phyloP scores from a whole-genome alignment of 2,797 vertebrate genomes.

The Fistularia tabacaria region DNA sequence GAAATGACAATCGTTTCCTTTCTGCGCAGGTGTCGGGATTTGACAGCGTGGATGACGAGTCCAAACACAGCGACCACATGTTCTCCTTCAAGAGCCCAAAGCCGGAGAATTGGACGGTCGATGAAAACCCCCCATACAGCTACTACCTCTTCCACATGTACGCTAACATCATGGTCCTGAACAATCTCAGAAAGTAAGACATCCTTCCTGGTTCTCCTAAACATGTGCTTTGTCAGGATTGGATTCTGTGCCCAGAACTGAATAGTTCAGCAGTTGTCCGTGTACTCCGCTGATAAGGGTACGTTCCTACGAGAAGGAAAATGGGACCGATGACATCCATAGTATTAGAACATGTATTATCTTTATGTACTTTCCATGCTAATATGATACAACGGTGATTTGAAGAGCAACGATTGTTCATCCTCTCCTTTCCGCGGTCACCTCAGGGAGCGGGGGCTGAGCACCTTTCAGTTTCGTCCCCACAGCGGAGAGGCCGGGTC shows the following conservation, averaged over 20 bases:
- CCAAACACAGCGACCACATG: constrained; percentile 95
- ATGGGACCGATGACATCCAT: too few species aligned
- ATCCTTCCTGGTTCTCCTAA: neutral
- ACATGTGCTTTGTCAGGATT: neutral
- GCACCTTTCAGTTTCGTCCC: constrained; percentile 93
- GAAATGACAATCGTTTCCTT: neutral
- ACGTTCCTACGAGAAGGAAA: too few species aligned
- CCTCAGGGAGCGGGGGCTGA: constrained; percentile 85
- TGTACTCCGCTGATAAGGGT: too few species aligned
- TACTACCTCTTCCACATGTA: constrained; percentile 99
- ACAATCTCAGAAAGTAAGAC: constrained; percentile 89
- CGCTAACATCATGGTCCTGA: constrained; percentile 96
- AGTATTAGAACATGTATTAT: neutral
- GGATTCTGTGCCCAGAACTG: too few species aligned
- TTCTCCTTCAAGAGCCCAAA: constrained; percentile 94
- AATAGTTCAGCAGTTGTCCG: too few species aligned
- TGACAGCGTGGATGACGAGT: constrained; percentile 98
- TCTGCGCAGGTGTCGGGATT: constrained; percentile 88
- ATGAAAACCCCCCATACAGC: constrained; percentile 92
- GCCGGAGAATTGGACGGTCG: constrained; percentile 86
- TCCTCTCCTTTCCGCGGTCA: neutral
- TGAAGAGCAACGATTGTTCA: neutral
- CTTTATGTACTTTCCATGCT: neutral
- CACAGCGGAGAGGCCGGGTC: constrained; percentile 97
- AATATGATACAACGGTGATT: too few species aligned